Evolutionary conservation across 2,797 vertebrate species (phyloP), one percentile per base, ranked within the genome.

Genomic region (Pangasius krempfi): DNA sequence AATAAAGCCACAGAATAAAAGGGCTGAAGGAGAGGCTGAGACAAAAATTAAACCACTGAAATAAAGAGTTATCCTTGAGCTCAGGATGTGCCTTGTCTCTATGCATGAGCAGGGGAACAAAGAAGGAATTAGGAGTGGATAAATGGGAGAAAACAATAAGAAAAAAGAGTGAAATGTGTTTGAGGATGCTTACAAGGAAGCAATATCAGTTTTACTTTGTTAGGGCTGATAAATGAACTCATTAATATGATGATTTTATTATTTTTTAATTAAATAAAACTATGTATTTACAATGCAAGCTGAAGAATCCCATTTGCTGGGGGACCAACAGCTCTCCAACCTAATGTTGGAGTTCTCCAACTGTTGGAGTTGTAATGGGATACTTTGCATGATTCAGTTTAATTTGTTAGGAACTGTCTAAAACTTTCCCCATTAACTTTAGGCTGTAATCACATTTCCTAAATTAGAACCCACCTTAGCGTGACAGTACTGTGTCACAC

Each of bases 381-480:
- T 47, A 16, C 56, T 82, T 64, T 82, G 56, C 58, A 83, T n/a
- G 25, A 64, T 80, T 56, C 30, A 16, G 7, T 62, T n/a, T n/a
- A 83, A 7, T 60, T 80, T 54, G 79, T 86, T 82, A 86, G 60
- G 78, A 89, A 90, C 89, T 87, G 86, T 92, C 88, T 60, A 82
- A 89, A 58, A 83, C 66, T 89, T 40, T 84, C 50, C 47, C 91
- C 20, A 20, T 81, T 88, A 88, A 84, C 64, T 44, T 64, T 79
- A 47, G 58, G 16, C 10, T 86, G 90, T 89, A 85, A 91, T 94
- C 86, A 88, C 86, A 89, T 91, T 89, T 91, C 85, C 62, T 86
- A 90, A 94, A 93, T 94, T 94, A 93, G 79, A 86, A 88, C 85
- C 92, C 91, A 93, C 88, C 85, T 87, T 82, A 81, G 92, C 85